Evolutionary conservation across 2,888 invertebrate species (phyloP).

Genomic region (Brachypalpus laphriformis): DNA sequence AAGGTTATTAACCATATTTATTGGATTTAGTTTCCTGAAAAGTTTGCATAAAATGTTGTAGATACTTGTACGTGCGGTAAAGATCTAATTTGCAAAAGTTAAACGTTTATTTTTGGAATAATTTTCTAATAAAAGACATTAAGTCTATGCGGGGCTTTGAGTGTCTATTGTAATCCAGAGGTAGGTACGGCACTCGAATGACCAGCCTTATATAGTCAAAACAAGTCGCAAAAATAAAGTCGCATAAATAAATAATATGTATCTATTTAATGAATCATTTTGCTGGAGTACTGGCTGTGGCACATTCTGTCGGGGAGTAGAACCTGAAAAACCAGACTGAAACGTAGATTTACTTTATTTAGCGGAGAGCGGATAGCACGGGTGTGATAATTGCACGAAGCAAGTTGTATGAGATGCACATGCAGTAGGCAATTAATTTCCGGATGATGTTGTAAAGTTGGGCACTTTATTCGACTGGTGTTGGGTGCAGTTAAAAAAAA

Average conservation of each 20-base stretch:
- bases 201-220: neutral
- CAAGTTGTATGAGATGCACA: conserved; percentile 8
- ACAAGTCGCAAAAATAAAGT: neutral
- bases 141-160: neutral
- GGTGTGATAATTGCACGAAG: neutral
- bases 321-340: conserved; percentile 26
- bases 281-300: neutral
- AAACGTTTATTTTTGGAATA: neutral
- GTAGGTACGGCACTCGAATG: neutral
- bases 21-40: neutral
- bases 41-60: neutral
- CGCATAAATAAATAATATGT: neutral
- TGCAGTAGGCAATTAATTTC: conserved; percentile 23
- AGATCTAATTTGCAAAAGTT: conserved; percentile 12
- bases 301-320: neutral
- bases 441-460: conserved; percentile 1
- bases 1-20: neutral
- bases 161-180: neutral
- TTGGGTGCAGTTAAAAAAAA: too few relatives aligned
- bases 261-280: conserved; percentile 15
- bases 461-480: neutral
- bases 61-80: too few relatives aligned
- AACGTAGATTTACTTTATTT: neutral
- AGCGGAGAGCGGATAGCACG: neutral
- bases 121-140: neutral